Conservation (phyloP, 2,888 invertebrate genomes). For the Lasioglossum pauxillum region DNA sequence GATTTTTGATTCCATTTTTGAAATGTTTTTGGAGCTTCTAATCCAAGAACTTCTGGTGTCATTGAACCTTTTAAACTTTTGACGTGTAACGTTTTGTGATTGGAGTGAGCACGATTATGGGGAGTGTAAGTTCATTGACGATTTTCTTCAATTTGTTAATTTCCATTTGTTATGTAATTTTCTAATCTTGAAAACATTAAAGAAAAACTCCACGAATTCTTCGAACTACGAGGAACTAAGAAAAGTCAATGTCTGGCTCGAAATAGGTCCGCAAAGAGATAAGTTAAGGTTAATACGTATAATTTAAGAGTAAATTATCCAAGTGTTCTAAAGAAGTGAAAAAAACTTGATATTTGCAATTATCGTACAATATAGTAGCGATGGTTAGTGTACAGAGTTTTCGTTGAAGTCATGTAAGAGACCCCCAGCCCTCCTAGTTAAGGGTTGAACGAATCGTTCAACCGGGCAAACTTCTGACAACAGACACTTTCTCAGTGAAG, state of each 20-base stretch:
- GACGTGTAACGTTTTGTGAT: not conserved
- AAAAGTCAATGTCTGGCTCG: no score
- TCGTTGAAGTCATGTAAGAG: no score
- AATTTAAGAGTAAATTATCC: no score
- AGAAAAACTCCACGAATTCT: not conserved
- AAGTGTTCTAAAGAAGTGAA: no score
- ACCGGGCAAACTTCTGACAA: not conserved
- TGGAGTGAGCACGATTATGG: not conserved
- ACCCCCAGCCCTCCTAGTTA: no score
- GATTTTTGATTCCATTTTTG: not conserved
- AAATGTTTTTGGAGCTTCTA: not conserved
- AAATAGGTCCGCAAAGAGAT: no score
- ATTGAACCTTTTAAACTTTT: not conserved
- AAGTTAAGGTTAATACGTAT: no score
- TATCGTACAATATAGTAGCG: no score
- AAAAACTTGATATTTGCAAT: no score
- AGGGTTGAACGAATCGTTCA: no score
- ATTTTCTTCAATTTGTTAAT: not conserved
- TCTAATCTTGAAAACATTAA: not conserved
- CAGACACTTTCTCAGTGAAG: not conserved
- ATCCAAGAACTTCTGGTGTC: not conserved
- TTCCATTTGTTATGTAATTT: not conserved
- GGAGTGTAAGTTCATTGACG: not conserved
- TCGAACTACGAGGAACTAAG: no score
- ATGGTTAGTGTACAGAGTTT: no score